A percentile compares a stretch with the other conserved stretches of the same genome.
Conservation (phyloP, 2,888 invertebrate species). For the Dorcus parallelipipedus region DNA sequence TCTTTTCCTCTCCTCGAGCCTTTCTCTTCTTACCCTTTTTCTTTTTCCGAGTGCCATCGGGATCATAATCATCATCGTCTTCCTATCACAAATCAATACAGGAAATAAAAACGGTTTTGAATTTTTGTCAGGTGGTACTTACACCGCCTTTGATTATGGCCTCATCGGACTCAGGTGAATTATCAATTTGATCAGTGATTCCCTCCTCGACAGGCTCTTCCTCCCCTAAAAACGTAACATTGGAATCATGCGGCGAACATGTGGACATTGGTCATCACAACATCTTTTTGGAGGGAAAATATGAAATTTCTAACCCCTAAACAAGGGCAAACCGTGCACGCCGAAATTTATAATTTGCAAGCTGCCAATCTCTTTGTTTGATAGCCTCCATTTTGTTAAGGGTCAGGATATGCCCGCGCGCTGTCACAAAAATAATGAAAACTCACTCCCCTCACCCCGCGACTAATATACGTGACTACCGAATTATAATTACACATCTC, state of each 20-base stretch:
- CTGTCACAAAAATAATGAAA: conserved; percentile 56
- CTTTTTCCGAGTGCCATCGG: conserved; percentile 79
- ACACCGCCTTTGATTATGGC: conserved; percentile 59
- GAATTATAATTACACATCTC: conserved; percentile 37
- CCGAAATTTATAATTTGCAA: conserved; percentile 49
- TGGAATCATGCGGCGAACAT: conserved; percentile 35
- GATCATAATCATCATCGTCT: conserved; percentile 85
- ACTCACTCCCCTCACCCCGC: conserved; percentile 44
- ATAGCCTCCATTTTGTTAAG: conserved; percentile 77
- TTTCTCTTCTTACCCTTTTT: conserved; percentile 94
- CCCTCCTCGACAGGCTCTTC: conserved; percentile 71
- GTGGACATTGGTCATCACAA: conserved; percentile 40
- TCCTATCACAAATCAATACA: conserved; percentile 49
- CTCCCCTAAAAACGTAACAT: conserved; percentile 50
- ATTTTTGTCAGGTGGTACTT: conserved; percentile 26
- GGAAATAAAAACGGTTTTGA: neutral
- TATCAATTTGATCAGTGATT: conserved; percentile 61
- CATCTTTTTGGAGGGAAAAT: conserved; percentile 41
- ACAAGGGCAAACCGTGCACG: conserved; percentile 20
- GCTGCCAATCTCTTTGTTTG: conserved; percentile 72
- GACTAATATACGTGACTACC: conserved; percentile 41
- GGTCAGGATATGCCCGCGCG: conserved; percentile 67
- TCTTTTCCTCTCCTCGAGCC: conserved; percentile 84
- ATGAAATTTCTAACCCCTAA: conserved; percentile 44
- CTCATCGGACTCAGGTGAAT: conserved; percentile 74